A percentile compares a stretch with the other conserved stretches of the same genome.
Evolutionary conservation across 2,797 vertebrate genomes (phyloP).

Genomic region (Cynodonichthys magdalenae): DNA sequence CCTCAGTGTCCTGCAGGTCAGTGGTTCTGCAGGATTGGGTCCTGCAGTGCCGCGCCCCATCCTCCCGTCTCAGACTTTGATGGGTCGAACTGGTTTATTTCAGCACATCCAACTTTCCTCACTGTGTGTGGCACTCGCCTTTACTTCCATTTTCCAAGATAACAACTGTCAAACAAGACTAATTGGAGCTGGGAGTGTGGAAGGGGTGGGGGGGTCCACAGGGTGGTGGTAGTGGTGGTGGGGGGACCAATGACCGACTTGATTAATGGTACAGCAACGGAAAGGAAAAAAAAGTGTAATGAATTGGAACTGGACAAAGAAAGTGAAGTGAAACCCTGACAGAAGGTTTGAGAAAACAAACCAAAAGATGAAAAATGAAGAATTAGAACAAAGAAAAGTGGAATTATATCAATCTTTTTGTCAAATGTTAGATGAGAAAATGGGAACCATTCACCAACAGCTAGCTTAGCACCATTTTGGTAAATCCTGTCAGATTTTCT

Average conservation of each 20-base stretch:
- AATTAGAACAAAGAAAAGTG: conserved; percentile 22
- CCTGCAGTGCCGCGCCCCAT: conserved; percentile 34
- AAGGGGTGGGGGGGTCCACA: conserved; percentile 37
- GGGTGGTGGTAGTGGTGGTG: conserved; percentile 31
- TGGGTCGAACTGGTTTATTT: conserved; percentile 15
- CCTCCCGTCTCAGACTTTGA: neutral
- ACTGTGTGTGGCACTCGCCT: conserved; percentile 54
- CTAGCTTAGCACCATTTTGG: too few relatives aligned
- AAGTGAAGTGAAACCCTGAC: conserved; percentile 38
- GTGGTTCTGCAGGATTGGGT: conserved; percentile 26
- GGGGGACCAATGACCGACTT: conserved; percentile 46
- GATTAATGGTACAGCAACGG: conserved; percentile 69
- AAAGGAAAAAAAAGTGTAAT: conserved; percentile 64
- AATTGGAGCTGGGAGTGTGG: conserved; percentile 62
- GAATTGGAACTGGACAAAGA: conserved; percentile 63
- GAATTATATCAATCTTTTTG: conserved; percentile 1
- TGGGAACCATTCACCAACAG: neutral
- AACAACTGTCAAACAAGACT: conserved; percentile 76
- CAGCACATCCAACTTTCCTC: conserved; percentile 47
- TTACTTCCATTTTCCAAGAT: conserved; percentile 76
- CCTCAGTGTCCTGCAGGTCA: conserved; percentile 3
- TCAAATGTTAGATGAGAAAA: neutral
- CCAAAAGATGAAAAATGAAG: conserved; percentile 36
- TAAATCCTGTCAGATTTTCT: too few relatives aligned
- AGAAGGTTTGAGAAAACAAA: conserved; percentile 42